phyloP scores from a whole-genome alignment of 2,888 invertebrate species.

The Anagyrus pseudococci region DNA sequence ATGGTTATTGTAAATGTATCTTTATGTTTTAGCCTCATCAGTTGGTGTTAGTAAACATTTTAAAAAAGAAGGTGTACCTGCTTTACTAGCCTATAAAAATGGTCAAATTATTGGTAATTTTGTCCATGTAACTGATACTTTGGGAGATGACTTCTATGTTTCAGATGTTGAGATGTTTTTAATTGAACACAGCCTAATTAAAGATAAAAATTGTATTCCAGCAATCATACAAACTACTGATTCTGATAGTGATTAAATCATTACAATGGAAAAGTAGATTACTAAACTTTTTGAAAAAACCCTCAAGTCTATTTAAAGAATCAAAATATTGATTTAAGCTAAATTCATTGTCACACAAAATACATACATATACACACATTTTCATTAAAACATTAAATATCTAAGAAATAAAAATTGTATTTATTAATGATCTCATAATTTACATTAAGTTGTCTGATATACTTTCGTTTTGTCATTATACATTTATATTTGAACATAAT shows the following conservation, averaged over 20 bases:
- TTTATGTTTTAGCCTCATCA: slow-evolving; percentile 66
- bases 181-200: slow-evolving; percentile 82
- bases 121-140: slow-evolving; percentile 82
- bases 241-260: slow-evolving; percentile 42
- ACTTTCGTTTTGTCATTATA: no score
- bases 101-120: slow-evolving; percentile 93
- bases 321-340: no score
- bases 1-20: slow-evolving; percentile 3
- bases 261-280: no score
- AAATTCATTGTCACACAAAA: no score
- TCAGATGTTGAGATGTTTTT: slow-evolving; percentile 91
- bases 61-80: slow-evolving; percentile 86
- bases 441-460: no score
- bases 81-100: slow-evolving; percentile 87
- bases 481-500: no score
- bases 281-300: no score
- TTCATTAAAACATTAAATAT: no score
- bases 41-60: slow-evolving; percentile 89
- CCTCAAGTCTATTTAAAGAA: no score
- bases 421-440: no score
- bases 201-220: slow-evolving; percentile 72
- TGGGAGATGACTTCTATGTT: slow-evolving; percentile 89
- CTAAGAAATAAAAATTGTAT: no score
- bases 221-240: slow-evolving; percentile 50
- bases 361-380: no score